phyloP scores from a whole-genome alignment of 2,113 vertebrate genomes.

The Origma solitaria region DNA sequence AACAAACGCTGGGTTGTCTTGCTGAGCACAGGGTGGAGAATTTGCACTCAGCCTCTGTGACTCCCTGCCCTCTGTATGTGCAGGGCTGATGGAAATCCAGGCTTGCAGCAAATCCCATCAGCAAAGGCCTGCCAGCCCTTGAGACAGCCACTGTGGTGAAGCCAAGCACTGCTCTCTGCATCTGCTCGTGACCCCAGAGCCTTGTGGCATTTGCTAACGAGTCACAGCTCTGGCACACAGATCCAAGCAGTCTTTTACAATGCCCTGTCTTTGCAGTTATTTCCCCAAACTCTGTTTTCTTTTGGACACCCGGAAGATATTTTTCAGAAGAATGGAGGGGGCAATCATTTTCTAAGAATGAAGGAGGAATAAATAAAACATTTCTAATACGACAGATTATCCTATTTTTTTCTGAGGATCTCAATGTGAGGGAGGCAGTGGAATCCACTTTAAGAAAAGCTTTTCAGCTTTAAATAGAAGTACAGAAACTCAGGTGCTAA shows the following conservation, averaged over 20 bases:
- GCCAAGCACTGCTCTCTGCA: background rate
- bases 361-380: background rate
- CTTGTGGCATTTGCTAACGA: background rate
- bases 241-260: background rate
- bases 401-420: background rate
- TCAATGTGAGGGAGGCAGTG: background rate
- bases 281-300: background rate
- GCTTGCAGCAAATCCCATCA: background rate
- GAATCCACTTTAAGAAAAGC: background rate
- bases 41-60: background rate
- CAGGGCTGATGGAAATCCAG: background rate
- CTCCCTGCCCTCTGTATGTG: background rate
- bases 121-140: background rate
- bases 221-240: background rate
- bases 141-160: background rate
- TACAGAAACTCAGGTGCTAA: background rate
- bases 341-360: background rate
- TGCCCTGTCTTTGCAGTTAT: background rate
- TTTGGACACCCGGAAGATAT: background rate
- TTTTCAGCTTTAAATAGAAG: background rate
- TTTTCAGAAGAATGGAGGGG: background rate
- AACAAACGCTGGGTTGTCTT: background rate
- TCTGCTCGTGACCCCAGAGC: background rate
- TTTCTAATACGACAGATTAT: background rate
- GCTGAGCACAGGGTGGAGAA: accelerated